Base-by-base conservation (phyloP, 2,797 vertebrate species). In the Pipistrellus kuhlii region DNA sequence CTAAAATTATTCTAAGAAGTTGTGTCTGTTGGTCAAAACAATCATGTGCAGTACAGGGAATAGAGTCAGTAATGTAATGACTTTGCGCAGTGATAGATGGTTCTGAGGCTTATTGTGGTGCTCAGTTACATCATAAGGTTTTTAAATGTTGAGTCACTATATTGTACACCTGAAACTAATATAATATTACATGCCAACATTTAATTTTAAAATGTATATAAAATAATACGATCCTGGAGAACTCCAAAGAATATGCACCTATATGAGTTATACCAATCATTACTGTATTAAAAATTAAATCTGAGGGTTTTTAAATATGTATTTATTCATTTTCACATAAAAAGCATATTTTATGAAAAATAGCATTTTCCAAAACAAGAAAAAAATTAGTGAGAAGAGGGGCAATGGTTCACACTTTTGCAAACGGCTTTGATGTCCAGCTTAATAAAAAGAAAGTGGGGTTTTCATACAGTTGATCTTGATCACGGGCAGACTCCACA, bases 361-460 rank as follows among this genome's bases (percentile, higher is more conserved):
- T 62, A 76, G 64, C 69, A 66, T 90, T 72, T 91, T 77, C 30
- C 30, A 83, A 92, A 77, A 38, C 35, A 41, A 86, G n/a, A 32
- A 64, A 59, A 44, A 85, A 69, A 48, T 23, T 64, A 55, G 20
- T 80, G 30, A 44, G 32, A 84, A 32, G 25, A 68, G 12, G 23
- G 12, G 12, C 13, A 23, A 76, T 20, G 13, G 35, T 73, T 84
- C 44, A 46, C n/a, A 73, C 41, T 75, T 94, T 80, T 46, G 41
- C 66, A 69, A 78, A 75, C 75, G 62, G 41, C 30, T 69, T 88
- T 80, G 8, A 12, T 73, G 41, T 41, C 57, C 57, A 10, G 14
- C 46, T 83, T 72, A 48, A 66, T 4, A 20, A n/a, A 71, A 89
- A 69, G 10, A 51, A 89, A n/a, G 15, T 6, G 1, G 32, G 38